A percentile compares a stretch with the other conserved stretches of the same genome.
Evolutionary conservation across 2,113 vertebrate genomes (phyloP).

Genomic region (Pampusana beccarii): DNA sequence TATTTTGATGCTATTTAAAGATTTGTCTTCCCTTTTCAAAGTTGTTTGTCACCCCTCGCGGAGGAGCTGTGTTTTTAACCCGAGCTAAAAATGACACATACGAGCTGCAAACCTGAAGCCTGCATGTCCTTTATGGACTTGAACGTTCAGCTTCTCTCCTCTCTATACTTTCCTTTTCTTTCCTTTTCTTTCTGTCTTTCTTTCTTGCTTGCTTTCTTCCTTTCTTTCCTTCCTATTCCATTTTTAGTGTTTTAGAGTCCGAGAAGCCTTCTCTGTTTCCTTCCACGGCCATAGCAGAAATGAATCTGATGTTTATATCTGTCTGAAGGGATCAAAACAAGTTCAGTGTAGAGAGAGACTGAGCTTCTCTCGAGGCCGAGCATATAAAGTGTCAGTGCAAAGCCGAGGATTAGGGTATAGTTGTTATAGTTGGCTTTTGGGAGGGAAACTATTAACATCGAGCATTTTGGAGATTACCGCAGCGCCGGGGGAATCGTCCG

Average conservation of each 20-base stretch:
- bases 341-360: background rate
- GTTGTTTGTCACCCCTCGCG: background rate
- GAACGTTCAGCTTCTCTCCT: background rate
- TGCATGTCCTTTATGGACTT: background rate
- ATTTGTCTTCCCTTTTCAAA: background rate
- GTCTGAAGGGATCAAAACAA: background rate
- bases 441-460: background rate
- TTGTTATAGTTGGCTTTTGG: conserved; percentile 44
- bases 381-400: conserved; percentile 10
- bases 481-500: background rate
- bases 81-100: conserved; percentile 40
- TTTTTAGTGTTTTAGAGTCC: background rate
- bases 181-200: no score
- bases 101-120: background rate
- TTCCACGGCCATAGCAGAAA: background rate
- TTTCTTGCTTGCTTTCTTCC: background rate
- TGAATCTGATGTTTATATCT: background rate
- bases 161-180: background rate
- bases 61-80: conserved; percentile 11
- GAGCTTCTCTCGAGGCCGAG: background rate
- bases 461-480: background rate
- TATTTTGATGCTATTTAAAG: conserved; percentile 52
- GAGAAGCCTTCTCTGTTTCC: background rate
- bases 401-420: background rate
- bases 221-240: background rate